Evolutionary conservation across 2,113 vertebrate species (phyloP).

Genomic region (Notothenia rossii): DNA sequence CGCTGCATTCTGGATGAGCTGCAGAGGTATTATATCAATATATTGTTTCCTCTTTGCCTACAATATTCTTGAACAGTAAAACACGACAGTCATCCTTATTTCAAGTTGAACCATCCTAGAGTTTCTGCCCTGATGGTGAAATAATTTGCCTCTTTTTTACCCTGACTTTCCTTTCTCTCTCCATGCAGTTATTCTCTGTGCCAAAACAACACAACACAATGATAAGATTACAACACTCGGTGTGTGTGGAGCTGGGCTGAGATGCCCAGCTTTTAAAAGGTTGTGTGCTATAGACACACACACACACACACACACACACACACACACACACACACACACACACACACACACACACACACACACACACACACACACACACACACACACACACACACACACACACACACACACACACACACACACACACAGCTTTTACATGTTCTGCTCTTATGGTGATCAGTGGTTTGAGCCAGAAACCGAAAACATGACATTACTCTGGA

Average conservation of each 20-base stretch:
- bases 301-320: slow-evolving; percentile 3
- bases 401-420: slow-evolving; percentile 12
- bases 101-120: slow-evolving; percentile 6
- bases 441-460: too few relatives aligned
- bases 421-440: background rate
- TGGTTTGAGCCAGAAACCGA: slow-evolving; percentile 45
- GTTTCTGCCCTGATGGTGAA: slow-evolving; percentile 35
- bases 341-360: slow-evolving; percentile 3
- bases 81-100: background rate
- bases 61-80: background rate
- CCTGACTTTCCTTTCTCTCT: slow-evolving; percentile 4
- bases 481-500: slow-evolving; percentile 40
- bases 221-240: slow-evolving; percentile 58
- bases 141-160: background rate
- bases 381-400: slow-evolving; percentile 8
- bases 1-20: too few relatives aligned
- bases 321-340: slow-evolving; percentile 3
- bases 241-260: slow-evolving; percentile 44
- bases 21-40: too few relatives aligned
- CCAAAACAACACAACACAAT: slow-evolving; percentile 56
- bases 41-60: too few relatives aligned
- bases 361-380: slow-evolving; percentile 4
- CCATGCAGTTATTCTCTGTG: background rate
- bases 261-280: slow-evolving; percentile 51
- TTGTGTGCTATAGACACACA: slow-evolving; percentile 22